These are phyloP conservation scores for Pseudopipra pipra DNA, from an alignment of 2,113 vertebrate genomes.

Conservation along the genomic window DNA sequence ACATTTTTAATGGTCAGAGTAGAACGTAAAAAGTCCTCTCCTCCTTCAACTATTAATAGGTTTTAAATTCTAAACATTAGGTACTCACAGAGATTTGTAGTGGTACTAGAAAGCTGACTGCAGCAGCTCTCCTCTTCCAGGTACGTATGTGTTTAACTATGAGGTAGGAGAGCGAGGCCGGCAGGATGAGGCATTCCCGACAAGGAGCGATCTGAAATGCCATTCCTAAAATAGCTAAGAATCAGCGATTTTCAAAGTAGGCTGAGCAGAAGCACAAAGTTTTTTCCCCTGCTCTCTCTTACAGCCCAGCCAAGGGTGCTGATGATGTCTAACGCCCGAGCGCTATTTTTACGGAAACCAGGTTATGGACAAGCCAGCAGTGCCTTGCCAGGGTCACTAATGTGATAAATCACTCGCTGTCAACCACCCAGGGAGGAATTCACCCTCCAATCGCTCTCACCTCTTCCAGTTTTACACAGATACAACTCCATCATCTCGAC, in stretches of 20 bases:
- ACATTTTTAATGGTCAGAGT: background rate
- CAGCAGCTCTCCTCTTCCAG: background rate
- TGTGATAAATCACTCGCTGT: background rate
- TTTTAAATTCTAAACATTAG: background rate
- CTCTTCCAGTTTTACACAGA: background rate
- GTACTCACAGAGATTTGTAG: background rate
- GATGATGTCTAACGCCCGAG: background rate
- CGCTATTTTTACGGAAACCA: background rate
- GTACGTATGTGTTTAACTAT: background rate
- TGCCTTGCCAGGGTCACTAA: background rate
- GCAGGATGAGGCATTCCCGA: background rate
- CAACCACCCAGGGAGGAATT: background rate
- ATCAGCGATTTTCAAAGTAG: background rate
- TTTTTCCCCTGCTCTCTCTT: background rate
- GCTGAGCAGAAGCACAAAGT: background rate
- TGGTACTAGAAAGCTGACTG: background rate
- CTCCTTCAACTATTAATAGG: background rate
- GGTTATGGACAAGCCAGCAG: background rate
- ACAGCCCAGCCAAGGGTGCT: background rate
- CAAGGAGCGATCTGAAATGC: background rate
- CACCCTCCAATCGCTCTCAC: rapidly evolving
- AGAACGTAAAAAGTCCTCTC: background rate
- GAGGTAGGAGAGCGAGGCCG: rapidly evolving
- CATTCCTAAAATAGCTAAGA: constrained; percentile 30
- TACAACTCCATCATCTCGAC: background rate